Evolutionary conservation across 2,888 invertebrate species (phyloP).

Genomic region (Dasypolia templi): DNA sequence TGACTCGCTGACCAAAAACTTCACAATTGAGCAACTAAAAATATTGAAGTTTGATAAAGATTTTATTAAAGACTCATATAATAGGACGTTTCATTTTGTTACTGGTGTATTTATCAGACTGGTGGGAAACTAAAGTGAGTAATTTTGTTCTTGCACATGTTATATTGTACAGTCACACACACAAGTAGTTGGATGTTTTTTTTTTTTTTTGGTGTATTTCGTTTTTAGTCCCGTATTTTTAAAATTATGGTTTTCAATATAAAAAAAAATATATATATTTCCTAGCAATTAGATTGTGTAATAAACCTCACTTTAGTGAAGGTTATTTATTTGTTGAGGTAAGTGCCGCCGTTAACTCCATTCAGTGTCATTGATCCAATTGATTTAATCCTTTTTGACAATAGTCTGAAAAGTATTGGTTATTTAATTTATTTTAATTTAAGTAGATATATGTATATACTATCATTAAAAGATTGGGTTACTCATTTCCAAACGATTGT

Average conservation of each 20-base stretch:
- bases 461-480: slow-evolving; percentile 54
- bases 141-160: background rate
- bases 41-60: background rate
- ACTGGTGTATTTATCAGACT: slow-evolving; percentile 5
- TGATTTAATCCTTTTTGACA: slow-evolving; percentile 85
- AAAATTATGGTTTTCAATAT: slow-evolving; percentile 14
- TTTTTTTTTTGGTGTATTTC: slow-evolving; percentile 17
- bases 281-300: slow-evolving; percentile 58
- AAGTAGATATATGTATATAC: slow-evolving; percentile 48
- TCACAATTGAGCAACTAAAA: background rate
- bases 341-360: slow-evolving; percentile 73
- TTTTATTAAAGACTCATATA: slow-evolving; percentile 20
- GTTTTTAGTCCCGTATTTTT: background rate
- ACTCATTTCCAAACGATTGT: slow-evolving; percentile 68
- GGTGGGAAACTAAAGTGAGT: slow-evolving; percentile 2
- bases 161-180: slow-evolving; percentile 23
- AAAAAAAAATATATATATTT: slow-evolving; percentile 9
- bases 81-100: background rate
- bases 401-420: slow-evolving; percentile 85
- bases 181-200: slow-evolving; percentile 6
- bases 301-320: slow-evolving; percentile 68
- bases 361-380: slow-evolving; percentile 76
- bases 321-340: slow-evolving; percentile 72
- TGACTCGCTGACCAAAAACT: slow-evolving; percentile 1
- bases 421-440: slow-evolving; percentile 76